Evolutionary conservation across 2,888 invertebrate species (phyloP).

Genomic region (Lasioglossum pauxillum): DNA sequence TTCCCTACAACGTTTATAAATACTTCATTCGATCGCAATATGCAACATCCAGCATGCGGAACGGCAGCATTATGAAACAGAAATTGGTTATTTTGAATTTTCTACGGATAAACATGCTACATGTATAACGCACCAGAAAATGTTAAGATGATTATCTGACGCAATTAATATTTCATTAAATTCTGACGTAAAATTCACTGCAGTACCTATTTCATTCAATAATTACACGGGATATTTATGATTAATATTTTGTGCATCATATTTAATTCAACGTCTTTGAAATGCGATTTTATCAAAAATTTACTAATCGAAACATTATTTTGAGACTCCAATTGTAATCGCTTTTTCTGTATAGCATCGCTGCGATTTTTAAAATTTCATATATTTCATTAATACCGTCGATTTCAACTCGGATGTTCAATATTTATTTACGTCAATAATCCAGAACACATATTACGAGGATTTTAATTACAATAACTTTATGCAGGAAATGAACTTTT

Average conservation of each 20-base stretch:
- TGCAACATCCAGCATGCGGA: no score
- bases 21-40: neutral
- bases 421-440: neutral
- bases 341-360: slow-evolving; percentile 52
- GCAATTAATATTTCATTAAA: slow-evolving; percentile 8
- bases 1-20: neutral
- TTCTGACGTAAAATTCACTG: slow-evolving; percentile 8
- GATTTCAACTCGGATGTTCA: neutral
- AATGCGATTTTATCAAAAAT: slow-evolving; percentile 6
- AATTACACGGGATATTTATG: neutral
- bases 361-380: slow-evolving; percentile 64
- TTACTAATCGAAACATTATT: slow-evolving; percentile 26
- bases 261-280: slow-evolving; percentile 25
- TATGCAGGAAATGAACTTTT: neutral
- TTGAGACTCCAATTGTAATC: slow-evolving; percentile 61
- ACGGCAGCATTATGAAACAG: neutral
- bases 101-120: neutral
- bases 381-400: slow-evolving; percentile 50
- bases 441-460: neutral
- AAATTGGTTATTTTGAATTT: slow-evolving; percentile 10
- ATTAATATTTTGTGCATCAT: slow-evolving; percentile 6
- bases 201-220: neutral
- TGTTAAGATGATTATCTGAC: neutral
- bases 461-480: neutral
- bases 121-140: neutral